Evolutionary conservation across 2,113 vertebrate species (phyloP).

Genomic region (Setophaga kirtlandii): DNA sequence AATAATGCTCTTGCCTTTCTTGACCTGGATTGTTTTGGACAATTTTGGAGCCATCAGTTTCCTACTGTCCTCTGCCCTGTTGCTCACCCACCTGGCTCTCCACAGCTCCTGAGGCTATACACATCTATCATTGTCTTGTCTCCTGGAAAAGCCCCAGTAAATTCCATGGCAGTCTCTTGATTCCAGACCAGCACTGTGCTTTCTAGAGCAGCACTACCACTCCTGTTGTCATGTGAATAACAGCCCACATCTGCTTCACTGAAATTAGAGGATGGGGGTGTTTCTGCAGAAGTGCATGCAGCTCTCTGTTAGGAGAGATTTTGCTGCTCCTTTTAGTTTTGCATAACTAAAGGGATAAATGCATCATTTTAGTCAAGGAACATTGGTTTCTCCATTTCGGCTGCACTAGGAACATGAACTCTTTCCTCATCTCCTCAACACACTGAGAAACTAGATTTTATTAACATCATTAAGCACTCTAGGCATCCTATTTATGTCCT

Average conservation of each 20-base stretch:
- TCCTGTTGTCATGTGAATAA: neutral
- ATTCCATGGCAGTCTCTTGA: neutral
- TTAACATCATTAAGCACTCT: neutral
- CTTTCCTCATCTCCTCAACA: neutral
- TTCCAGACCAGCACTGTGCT: neutral
- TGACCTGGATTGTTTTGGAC: neutral
- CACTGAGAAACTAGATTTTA: neutral
- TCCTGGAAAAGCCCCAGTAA: neutral
- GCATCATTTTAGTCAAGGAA: neutral
- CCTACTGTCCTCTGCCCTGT: neutral
- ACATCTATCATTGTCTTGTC: neutral
- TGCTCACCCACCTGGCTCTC: neutral
- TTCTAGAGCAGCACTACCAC: neutral
- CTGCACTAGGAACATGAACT: neutral
- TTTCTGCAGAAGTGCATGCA: neutral
- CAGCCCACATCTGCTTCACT: neutral
- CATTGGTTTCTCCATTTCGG: neutral
- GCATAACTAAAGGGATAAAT: neutral
- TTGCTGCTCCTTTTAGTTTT: neutral
- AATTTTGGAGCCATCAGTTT: neutral
- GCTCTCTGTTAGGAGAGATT: neutral
- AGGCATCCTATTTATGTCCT: neutral
- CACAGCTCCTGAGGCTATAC: neutral
- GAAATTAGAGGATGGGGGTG: neutral
- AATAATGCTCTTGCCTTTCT: neutral